Conservation (phyloP, 1,140 invertebrate genomes). For the Anadara kagoshimensis region DNA sequence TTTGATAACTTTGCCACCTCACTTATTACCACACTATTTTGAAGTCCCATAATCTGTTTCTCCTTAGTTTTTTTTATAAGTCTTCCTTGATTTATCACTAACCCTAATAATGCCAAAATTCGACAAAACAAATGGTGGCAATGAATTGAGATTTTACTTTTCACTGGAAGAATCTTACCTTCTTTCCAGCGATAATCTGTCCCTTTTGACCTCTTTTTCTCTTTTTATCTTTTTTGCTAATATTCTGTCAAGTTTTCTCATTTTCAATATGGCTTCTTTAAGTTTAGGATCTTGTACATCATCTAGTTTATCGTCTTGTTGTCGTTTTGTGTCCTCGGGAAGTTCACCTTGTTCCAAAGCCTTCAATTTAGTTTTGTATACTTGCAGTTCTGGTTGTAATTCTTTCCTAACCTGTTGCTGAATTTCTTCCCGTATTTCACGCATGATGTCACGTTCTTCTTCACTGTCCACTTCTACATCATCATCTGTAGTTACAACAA, state of each 20-base stretch:
- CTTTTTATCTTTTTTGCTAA: conserved; percentile 64
- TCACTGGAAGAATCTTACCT: conserved; percentile 43
- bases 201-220: conserved; percentile 70
- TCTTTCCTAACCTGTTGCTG: conserved; percentile 64
- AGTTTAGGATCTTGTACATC: conserved; percentile 64
- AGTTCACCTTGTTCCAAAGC: conserved; percentile 49
- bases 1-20: too few species aligned
- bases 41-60: too few species aligned
- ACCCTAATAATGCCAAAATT: too few species aligned
- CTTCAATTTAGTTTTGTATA: conserved; percentile 55
- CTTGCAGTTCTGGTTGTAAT: conserved; percentile 68
- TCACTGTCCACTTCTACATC: conserved; percentile 67
- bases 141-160: too few species aligned
- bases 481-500: conserved; percentile 37
- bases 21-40: too few species aligned
- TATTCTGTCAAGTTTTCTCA: conserved; percentile 71
- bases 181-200: conserved; percentile 69
- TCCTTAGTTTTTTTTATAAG: too few species aligned
- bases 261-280: conserved; percentile 67
- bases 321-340: conserved; percentile 13
- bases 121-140: too few species aligned
- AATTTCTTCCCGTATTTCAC: conserved; percentile 69
- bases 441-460: conserved; percentile 68
- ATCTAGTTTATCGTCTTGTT: conserved; percentile 37
- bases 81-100: too few species aligned